Evolutionary conservation across 2,113 vertebrate species (phyloP).

Genomic region (Spermophilus dauricus): DNA sequence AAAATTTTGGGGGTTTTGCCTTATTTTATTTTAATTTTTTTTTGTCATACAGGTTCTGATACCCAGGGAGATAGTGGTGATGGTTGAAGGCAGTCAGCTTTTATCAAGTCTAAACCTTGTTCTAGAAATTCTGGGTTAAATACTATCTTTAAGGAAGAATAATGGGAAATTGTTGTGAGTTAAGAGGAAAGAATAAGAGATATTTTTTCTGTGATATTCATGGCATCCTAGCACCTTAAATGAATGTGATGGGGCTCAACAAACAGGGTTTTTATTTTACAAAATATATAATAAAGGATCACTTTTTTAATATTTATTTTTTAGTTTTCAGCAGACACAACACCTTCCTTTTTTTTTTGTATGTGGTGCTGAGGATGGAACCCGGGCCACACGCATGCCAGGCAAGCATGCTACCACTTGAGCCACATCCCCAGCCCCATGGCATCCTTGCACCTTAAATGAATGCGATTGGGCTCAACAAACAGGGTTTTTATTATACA

Average conservation of each 20-base stretch:
- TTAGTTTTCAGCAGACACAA: no score
- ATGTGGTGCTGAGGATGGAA: no score
- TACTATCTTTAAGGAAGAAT: neutral
- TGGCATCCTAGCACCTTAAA: neutral
- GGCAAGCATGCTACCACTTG: no score
- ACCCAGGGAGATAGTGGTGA: neutral
- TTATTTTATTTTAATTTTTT: neutral
- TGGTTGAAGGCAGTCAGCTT: neutral
- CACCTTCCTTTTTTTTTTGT: no score
- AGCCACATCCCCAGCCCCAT: no score
- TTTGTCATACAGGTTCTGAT: neutral
- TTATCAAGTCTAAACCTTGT: neutral
- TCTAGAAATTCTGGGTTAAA: neutral
- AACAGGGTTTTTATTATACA: neutral
- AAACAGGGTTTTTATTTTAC: neutral
- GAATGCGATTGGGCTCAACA: no score
- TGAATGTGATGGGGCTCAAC: neutral
- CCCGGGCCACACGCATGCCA: no score
- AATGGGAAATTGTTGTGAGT: neutral
- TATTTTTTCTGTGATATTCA: neutral
- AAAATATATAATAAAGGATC: no score
- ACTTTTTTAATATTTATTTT: no score
- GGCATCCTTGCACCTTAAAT: no score
- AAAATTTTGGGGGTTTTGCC: neutral
- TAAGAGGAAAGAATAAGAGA: conserved; percentile 29